Conservation (phyloP, 64 coral and sea anemone species). For the Montipora efflorescens region DNA sequence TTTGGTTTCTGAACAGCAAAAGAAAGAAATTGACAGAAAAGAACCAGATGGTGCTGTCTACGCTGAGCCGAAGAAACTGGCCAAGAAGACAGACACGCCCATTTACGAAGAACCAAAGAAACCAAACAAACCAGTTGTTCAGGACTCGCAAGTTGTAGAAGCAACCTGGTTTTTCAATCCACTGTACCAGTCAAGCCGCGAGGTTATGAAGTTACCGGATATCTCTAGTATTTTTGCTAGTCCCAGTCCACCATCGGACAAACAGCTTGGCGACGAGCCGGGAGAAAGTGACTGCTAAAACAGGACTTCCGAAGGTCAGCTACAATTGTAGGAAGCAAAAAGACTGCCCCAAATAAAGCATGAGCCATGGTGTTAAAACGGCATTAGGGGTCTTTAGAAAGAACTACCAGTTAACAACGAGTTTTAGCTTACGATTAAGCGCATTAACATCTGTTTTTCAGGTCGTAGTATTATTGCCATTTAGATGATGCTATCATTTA, state of each 20-base stretch:
- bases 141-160: not conserved
- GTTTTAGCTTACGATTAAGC: no score
- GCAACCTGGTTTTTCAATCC: slow-evolving; percentile 48
- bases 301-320: not conserved
- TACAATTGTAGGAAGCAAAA: no score
- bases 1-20: slow-evolving; percentile 1
- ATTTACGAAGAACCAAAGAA: not conserved
- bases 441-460: no score
- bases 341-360: no score
- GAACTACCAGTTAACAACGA: no score
- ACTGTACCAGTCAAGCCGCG: slow-evolving; percentile 36
- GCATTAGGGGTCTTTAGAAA: no score
- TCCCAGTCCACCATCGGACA: not conserved
- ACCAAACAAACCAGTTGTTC: not conserved
- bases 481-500: no score
- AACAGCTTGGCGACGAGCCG: slow-evolving; percentile 3
- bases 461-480: no score
- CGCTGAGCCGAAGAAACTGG: not conserved
- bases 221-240: slow-evolving; percentile 17
- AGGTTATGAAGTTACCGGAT: not conserved
- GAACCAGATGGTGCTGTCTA: not conserved
- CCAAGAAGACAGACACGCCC: not conserved
- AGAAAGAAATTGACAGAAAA: not conserved
- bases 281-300: not conserved
- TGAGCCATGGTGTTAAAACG: no score